These are phyloP conservation scores for Apantesis nais DNA, from an alignment of 2,888 invertebrate species.

Conservation along the genomic window DNA sequence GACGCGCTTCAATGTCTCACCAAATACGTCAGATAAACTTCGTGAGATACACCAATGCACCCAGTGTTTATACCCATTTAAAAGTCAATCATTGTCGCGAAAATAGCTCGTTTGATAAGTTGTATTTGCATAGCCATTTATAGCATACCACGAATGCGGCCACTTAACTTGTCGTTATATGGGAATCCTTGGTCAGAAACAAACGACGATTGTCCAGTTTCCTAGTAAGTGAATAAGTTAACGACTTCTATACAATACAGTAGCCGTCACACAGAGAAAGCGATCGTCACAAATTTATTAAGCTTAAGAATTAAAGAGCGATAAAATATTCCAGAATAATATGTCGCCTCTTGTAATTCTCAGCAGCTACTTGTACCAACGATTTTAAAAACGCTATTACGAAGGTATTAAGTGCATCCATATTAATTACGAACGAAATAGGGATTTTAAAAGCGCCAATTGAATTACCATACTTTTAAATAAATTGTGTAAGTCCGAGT, in stretches of 20 bases:
- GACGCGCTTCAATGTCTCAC: slow-evolving; percentile 32
- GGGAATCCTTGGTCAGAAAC: slow-evolving; percentile 56
- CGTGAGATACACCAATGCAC: slow-evolving; percentile 59
- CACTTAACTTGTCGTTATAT: slow-evolving; percentile 70
- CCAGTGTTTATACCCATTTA: slow-evolving; percentile 68
- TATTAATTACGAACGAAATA: slow-evolving; percentile 49
- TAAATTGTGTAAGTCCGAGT: slow-evolving; percentile 63
- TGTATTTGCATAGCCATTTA: slow-evolving; percentile 70
- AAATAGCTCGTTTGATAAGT: slow-evolving; percentile 63
- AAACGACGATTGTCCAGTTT: slow-evolving; percentile 57
- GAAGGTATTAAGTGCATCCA: not conserved
- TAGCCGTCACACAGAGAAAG: slow-evolving; percentile 44
- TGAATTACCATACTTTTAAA: slow-evolving; percentile 80
- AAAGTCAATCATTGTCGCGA: slow-evolving; percentile 78
- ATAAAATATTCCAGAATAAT: slow-evolving; percentile 23
- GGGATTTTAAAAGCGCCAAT: slow-evolving; percentile 68
- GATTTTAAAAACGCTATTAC: not conserved
- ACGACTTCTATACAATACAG: slow-evolving; percentile 43
- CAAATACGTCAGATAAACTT: slow-evolving; percentile 44
- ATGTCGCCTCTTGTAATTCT: slow-evolving; percentile 13
- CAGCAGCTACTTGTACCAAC: slow-evolving; percentile 18
- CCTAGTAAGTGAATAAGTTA: slow-evolving; percentile 43
- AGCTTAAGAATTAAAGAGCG: slow-evolving; percentile 26
- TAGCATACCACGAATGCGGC: slow-evolving; percentile 64
- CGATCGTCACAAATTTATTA: slow-evolving; percentile 39